These are phyloP conservation scores for Silurus asotus DNA, from an alignment of 2,113 vertebrate genomes.

Conservation along the genomic window DNA sequence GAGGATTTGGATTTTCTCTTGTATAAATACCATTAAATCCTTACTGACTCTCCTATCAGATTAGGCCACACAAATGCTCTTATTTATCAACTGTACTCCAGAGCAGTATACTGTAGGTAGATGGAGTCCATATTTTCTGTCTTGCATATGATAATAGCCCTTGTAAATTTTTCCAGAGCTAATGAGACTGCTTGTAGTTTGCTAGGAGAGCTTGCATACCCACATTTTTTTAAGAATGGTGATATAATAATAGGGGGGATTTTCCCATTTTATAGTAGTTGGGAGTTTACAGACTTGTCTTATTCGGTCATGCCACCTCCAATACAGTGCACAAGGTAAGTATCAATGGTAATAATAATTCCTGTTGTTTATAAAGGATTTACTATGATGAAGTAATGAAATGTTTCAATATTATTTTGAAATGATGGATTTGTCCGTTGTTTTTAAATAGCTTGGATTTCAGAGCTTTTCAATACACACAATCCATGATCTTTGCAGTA, in stretches of 20 bases:
- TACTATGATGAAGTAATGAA: neutral
- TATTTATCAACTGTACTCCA: neutral
- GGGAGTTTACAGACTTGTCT: constrained; percentile 32
- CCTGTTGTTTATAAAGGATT: neutral
- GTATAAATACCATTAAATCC: no score
- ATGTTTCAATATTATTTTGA: neutral
- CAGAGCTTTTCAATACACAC: constrained; percentile 74
- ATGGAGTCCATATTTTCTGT: constrained; percentile 7
- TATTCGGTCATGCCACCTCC: constrained; percentile 59
- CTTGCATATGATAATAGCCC: constrained; percentile 46
- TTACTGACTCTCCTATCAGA: no score
- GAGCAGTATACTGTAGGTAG: neutral
- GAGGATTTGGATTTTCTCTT: no score
- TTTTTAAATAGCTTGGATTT: constrained; percentile 63
- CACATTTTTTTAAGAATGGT: constrained; percentile 68
- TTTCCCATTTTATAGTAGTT: constrained; percentile 71
- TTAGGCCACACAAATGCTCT: neutral
- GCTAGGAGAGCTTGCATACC: constrained; percentile 55
- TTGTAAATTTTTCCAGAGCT: constrained; percentile 42
- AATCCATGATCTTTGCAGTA: constrained; percentile 74
- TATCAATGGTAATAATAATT: neutral
- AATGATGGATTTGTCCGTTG: neutral
- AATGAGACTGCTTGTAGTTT: constrained; percentile 43
- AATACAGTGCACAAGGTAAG: constrained; percentile 41
- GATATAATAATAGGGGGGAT: constrained; percentile 73